These are phyloP conservation scores for Smittia aterrima DNA, from an alignment of 2,888 invertebrate genomes.

Conservation along the genomic window DNA sequence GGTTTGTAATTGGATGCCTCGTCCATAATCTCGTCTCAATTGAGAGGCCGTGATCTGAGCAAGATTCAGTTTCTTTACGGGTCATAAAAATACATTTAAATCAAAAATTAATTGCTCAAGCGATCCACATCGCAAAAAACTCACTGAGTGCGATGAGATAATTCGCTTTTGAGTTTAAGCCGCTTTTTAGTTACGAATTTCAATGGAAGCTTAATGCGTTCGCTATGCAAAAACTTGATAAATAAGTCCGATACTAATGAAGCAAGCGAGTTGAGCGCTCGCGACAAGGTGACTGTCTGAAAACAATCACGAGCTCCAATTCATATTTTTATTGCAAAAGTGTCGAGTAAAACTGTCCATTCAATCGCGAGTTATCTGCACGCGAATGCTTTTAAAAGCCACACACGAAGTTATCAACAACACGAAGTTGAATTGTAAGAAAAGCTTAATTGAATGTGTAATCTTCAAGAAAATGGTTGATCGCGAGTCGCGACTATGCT, in stretches of 20 bases:
- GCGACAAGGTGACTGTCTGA: no score
- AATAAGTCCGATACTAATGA: no score
- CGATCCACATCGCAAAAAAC: neutral
- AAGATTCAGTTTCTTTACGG: neutral
- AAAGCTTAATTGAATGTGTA: no score
- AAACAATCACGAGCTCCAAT: no score
- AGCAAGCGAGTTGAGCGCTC: no score
- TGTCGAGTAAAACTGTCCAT: no score
- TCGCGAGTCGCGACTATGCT: neutral
- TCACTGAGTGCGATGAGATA: slow-evolving; percentile 4
- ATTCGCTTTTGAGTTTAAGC: neutral
- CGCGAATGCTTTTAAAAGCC: neutral
- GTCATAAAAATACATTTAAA: neutral
- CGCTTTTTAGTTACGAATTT: neutral
- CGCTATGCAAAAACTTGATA: no score
- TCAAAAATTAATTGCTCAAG: neutral
- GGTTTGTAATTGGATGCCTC: no score
- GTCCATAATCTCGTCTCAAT: neutral
- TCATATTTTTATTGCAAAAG: no score
- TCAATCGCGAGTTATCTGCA: no score
- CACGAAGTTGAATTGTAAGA: neutral
- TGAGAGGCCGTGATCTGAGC: neutral
- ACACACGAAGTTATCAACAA: neutral
- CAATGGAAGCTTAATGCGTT: neutral
- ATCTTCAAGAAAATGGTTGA: neutral